A percentile compares a stretch with the other conserved stretches of the same genome.
Conservation (phyloP, 2,797 vertebrate genomes). For the Pempheris klunzingeri region DNA sequence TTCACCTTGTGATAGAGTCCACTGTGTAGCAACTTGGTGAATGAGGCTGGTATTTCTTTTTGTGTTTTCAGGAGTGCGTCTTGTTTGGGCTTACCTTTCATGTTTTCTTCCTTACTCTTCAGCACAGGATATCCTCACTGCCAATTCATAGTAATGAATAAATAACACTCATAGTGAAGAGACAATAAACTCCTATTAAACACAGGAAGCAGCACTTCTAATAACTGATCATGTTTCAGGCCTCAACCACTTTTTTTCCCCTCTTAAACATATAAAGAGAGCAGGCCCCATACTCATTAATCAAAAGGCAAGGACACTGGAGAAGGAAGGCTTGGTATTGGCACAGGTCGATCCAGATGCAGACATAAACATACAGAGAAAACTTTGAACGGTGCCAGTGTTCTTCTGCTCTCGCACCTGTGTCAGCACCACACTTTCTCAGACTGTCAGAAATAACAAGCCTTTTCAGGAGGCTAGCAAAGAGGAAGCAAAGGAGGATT, state of each 20-base stretch:
- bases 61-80: constrained; percentile 35
- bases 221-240: constrained; percentile 37
- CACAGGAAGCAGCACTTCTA: constrained; percentile 57
- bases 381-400: constrained; percentile 24
- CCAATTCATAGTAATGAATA: constrained; percentile 61
- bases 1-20: constrained; percentile 44
- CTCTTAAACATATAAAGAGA: constrained; percentile 38
- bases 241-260: constrained; percentile 17
- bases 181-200: constrained; percentile 70
- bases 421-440: constrained; percentile 37
- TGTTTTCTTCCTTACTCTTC: constrained; percentile 36
- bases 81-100: constrained; percentile 49
- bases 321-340: constrained; percentile 26
- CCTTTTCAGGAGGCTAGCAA: constrained; percentile 44
- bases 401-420: constrained; percentile 41
- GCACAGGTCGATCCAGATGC: constrained; percentile 21
- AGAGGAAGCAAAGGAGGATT: constrained; percentile 69
- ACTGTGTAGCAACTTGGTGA: constrained; percentile 3
- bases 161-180: constrained; percentile 51
- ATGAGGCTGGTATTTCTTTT: constrained; percentile 1
- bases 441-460: constrained; percentile 42
- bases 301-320: constrained; percentile 23
- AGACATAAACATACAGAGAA: constrained; percentile 49
- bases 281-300: constrained; percentile 22
- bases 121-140: constrained; percentile 61